Evolutionary conservation across 2,888 invertebrate genomes (phyloP).

Genomic region (Zelleria hepariella): DNA sequence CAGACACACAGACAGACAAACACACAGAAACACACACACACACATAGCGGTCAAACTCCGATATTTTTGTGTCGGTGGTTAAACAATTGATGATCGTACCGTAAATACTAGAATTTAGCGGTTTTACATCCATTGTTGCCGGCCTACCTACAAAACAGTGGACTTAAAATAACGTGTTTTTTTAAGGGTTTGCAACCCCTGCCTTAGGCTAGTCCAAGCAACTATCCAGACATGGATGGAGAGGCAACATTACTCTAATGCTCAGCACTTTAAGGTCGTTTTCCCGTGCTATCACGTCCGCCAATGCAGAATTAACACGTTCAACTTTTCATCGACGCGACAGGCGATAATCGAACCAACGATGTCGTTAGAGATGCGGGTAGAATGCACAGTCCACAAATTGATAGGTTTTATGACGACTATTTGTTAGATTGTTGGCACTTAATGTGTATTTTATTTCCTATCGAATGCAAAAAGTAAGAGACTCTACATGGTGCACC

Average conservation of each 20-base stretch:
- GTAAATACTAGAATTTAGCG: too few relatives aligned
- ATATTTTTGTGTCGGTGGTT: too few relatives aligned
- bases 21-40: too few relatives aligned
- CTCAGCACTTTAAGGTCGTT: constrained; percentile 40
- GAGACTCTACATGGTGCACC: too few relatives aligned
- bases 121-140: too few relatives aligned
- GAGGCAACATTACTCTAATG: constrained; percentile 51
- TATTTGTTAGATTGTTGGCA: not conserved
- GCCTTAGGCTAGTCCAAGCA: constrained; percentile 33
- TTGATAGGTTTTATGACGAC: not conserved
- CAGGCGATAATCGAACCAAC: constrained; percentile 4
- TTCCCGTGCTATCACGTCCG: not conserved
- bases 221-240: constrained; percentile 52
- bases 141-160: too few relatives aligned
- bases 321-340: constrained; percentile 1
- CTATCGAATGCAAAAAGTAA: not conserved
- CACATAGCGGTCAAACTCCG: too few relatives aligned
- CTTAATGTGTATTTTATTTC: not conserved
- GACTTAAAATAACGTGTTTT: too few relatives aligned
- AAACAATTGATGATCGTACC: too few relatives aligned
- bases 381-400: not conserved
- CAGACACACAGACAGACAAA: too few relatives aligned
- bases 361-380: constrained; percentile 4
- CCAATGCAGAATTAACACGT: constrained; percentile 1
- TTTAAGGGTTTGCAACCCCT: constrained; percentile 25